These are phyloP conservation scores for Temnopleurus reevesii DNA, from an alignment of 53 echinoderm and acorn worm genomes.

Conservation along the genomic window DNA sequence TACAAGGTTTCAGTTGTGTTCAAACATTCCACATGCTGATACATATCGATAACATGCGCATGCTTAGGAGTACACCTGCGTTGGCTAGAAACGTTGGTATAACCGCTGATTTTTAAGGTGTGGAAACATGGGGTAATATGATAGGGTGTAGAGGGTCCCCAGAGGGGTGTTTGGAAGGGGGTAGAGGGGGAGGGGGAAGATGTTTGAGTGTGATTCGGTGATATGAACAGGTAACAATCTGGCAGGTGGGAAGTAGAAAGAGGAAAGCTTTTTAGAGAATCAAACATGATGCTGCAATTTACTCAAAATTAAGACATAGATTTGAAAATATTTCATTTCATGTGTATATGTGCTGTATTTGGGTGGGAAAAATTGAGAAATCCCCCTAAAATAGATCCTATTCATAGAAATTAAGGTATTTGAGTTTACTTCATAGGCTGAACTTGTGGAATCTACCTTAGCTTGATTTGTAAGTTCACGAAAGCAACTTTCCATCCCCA, in stretches of 20 bases:
- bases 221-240: conserved; percentile 1
- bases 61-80: neutral
- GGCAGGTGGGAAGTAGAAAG: conserved; percentile 43
- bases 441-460: too few relatives aligned
- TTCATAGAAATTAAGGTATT: too few relatives aligned
- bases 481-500: too few relatives aligned
- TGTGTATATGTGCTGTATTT: neutral
- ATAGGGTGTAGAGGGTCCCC: neutral
- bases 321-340: neutral
- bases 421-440: too few relatives aligned
- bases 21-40: neutral
- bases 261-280: conserved; percentile 32
- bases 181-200: neutral
- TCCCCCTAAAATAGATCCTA: too few relatives aligned
- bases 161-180: conserved; percentile 36
- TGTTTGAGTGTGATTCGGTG: neutral
- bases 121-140: conserved; percentile 17
- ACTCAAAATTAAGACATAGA: neutral
- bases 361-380: too few relatives aligned
- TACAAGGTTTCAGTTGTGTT: conserved; percentile 1
- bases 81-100: neutral
- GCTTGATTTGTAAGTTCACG: too few relatives aligned
- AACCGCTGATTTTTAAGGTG: conserved; percentile 17
- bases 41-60: neutral
- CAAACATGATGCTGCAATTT: conserved; percentile 51